These are phyloP conservation scores for Acleris holmiana DNA, from an alignment of 2,888 invertebrate genomes.

Conservation along the genomic window DNA sequence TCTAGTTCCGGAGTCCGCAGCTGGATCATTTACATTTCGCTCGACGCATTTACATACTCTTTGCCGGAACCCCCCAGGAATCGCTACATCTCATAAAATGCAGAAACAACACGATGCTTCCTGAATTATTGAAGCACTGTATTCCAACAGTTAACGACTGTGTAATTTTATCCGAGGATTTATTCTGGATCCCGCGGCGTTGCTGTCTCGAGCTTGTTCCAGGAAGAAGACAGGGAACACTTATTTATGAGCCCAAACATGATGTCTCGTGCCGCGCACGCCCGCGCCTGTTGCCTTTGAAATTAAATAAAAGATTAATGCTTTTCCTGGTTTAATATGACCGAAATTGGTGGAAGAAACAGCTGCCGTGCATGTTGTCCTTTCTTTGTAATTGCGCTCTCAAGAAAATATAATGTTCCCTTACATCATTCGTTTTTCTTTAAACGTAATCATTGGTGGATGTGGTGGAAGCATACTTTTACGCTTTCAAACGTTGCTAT, in stretches of 20 bases:
- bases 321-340: constrained; percentile 33
- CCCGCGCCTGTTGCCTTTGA: constrained; percentile 17
- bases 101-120: constrained; percentile 55
- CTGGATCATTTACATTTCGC: constrained; percentile 63
- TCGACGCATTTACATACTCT: constrained; percentile 67
- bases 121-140: constrained; percentile 63
- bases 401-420: background rate
- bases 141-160: constrained; percentile 55
- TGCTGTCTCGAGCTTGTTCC: constrained; percentile 19
- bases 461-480: no score
- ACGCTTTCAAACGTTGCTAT: no score
- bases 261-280: constrained; percentile 24
- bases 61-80: constrained; percentile 51
- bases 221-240: constrained; percentile 31
- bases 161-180: constrained; percentile 47
- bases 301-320: constrained; percentile 39
- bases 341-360: constrained; percentile 26
- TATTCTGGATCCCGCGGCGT: constrained; percentile 39
- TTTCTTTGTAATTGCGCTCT: constrained; percentile 22
- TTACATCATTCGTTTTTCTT: no score
- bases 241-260: constrained; percentile 37
- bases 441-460: no score
- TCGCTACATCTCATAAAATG: constrained; percentile 61
- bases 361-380: constrained; percentile 14
- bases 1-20: constrained; percentile 41